phyloP scores from a whole-genome alignment of 2,797 vertebrate species.

The Erpetoichthys calabaricus region DNA sequence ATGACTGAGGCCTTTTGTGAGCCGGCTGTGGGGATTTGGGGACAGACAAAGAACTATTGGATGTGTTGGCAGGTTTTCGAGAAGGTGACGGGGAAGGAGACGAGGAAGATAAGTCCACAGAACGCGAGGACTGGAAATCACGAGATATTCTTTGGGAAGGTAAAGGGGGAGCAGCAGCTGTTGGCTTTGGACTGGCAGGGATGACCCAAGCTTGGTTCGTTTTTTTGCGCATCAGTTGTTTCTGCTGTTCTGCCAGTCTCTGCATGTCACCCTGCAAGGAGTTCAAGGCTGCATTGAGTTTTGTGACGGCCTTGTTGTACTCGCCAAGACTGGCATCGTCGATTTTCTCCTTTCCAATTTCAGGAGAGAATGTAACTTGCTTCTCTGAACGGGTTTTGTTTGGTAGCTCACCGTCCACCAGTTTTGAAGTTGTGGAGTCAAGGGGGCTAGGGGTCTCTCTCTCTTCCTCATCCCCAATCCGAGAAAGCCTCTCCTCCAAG shows the following conservation, averaged over 20 bases:
- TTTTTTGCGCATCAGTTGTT: slow-evolving; percentile 60
- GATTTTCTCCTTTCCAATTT: slow-evolving; percentile 41
- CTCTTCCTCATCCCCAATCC: slow-evolving; percentile 42
- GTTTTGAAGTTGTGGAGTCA: slow-evolving; percentile 7
- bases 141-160: slow-evolving; percentile 36
- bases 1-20: slow-evolving; percentile 52
- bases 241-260: slow-evolving; percentile 72
- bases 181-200: slow-evolving; percentile 43
- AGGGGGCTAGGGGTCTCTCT: slow-evolving; percentile 24
- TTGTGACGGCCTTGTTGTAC: slow-evolving; percentile 76
- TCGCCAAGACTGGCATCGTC: slow-evolving; percentile 60
- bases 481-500: slow-evolving; percentile 52
- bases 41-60: slow-evolving; percentile 17
- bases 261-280: slow-evolving; percentile 81
- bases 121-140: slow-evolving; percentile 34
- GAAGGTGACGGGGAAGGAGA: slow-evolving; percentile 59
- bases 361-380: slow-evolving; percentile 73
- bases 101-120: slow-evolving; percentile 32
- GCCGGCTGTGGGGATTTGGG: slow-evolving; percentile 49
- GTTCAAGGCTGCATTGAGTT: slow-evolving; percentile 68
- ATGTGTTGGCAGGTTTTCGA: slow-evolving; percentile 36
- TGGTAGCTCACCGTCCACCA: slow-evolving; percentile 11
- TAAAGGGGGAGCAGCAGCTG: slow-evolving; percentile 22
- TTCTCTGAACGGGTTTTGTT: slow-evolving; percentile 35
- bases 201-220: slow-evolving; percentile 63